Evolutionary conservation across 2,797 vertebrate genomes (phyloP).

Genomic region (Microcaecilia unicolor): DNA sequence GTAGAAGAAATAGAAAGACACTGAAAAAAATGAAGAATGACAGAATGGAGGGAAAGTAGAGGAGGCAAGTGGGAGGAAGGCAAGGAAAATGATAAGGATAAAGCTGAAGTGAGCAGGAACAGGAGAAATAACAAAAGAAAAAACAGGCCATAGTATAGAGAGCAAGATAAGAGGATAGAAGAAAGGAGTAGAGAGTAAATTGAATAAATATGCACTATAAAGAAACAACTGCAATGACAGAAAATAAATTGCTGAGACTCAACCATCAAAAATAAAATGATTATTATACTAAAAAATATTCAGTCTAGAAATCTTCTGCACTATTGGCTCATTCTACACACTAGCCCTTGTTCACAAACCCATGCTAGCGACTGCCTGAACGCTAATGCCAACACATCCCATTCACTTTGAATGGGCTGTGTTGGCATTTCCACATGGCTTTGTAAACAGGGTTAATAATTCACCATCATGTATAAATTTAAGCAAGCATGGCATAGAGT

Average conservation of each 20-base stretch:
- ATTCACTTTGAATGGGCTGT: no score
- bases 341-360: no score
- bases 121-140: not conserved
- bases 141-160: not conserved
- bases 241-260: no score
- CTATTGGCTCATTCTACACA: no score
- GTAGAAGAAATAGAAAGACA: not conserved
- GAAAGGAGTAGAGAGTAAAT: not conserved
- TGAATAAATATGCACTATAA: not conserved
- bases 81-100: not conserved
- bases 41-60: not conserved
- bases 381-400: no score
- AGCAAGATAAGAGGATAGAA: not conserved
- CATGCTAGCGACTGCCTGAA: no score
- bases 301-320: no score
- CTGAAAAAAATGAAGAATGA: constrained; percentile 6
- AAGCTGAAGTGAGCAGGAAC: constrained; percentile 4
- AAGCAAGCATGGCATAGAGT: no score
- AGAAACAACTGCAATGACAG: not conserved
- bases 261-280: not conserved
- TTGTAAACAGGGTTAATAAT: no score
- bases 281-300: no score
- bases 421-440: no score
- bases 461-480: no score
- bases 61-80: not conserved